phyloP scores from a whole-genome alignment of 2,113 vertebrate species.

The Deroptyus accipitrinus region DNA sequence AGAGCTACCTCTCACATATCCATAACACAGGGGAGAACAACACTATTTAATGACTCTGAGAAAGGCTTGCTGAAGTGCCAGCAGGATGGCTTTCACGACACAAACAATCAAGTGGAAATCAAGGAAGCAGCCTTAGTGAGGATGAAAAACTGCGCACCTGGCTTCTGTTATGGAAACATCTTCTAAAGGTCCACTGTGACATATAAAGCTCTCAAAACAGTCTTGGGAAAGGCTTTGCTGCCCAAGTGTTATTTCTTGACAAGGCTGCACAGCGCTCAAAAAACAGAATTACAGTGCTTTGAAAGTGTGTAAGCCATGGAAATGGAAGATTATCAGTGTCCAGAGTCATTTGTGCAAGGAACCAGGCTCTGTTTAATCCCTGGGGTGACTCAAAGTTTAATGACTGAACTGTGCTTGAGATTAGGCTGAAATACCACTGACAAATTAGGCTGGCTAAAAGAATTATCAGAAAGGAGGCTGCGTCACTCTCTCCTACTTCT shows the following conservation, averaged over 20 bases:
- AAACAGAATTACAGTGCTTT: neutral
- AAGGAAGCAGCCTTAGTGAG: neutral
- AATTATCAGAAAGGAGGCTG: neutral
- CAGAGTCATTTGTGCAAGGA: neutral
- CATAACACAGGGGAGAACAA: neutral
- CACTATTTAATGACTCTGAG: neutral
- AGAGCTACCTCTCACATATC: neutral
- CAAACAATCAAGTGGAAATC: neutral
- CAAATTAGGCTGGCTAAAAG: neutral
- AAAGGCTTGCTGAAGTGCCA: neutral
- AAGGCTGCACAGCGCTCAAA: neutral
- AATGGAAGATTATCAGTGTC: neutral
- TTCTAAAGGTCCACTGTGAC: neutral
- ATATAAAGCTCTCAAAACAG: neutral
- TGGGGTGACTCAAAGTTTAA: constrained; percentile 34
- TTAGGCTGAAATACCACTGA: neutral
- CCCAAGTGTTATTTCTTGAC: neutral
- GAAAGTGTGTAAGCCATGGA: neutral
- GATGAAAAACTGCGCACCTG: neutral
- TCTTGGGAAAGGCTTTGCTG: neutral
- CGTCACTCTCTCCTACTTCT: neutral
- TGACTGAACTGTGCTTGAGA: neutral
- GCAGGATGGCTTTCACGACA: neutral
- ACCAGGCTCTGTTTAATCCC: neutral
- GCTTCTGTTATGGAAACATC: neutral